Conservation (phyloP, 2,888 invertebrate genomes). For the Ectobius pallidus region DNA sequence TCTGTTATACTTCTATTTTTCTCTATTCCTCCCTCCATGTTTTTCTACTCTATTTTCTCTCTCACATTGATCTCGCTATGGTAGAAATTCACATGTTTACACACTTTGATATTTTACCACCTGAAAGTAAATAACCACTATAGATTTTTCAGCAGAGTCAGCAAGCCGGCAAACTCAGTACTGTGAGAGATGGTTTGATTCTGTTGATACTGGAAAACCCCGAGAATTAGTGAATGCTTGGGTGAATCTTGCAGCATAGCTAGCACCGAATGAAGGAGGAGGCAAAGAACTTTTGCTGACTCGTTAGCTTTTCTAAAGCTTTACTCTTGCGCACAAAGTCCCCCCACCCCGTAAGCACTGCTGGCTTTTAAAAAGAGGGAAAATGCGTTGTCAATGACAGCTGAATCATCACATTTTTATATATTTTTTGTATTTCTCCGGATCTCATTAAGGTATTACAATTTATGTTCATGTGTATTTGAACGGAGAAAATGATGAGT, state of each 20-base stretch:
- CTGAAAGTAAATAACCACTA: background rate
- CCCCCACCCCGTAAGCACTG: too few relatives aligned
- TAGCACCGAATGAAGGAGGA: constrained; percentile 31
- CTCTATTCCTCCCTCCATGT: too few relatives aligned
- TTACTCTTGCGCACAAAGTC: constrained; percentile 7
- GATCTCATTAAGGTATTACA: constrained; percentile 8
- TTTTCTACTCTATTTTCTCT: too few relatives aligned
- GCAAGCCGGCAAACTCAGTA: background rate
- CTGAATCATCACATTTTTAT: constrained; percentile 37
- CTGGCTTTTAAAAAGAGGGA: too few relatives aligned
- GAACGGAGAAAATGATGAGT: background rate
- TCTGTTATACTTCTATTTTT: too few relatives aligned
- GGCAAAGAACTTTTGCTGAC: constrained; percentile 36
- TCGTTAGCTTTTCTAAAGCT: constrained; percentile 34
- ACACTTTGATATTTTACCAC: background rate
- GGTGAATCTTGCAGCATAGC: background rate
- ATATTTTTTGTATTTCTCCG: constrained; percentile 5
- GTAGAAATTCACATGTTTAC: constrained; percentile 14
- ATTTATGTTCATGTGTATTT: background rate
- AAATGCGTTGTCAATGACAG: constrained; percentile 33
- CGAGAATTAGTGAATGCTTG: constrained; percentile 23
- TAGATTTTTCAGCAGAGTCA: constrained; percentile 12
- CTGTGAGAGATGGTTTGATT: constrained; percentile 18
- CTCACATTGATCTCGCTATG: too few relatives aligned
- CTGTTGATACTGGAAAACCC: constrained; percentile 36